Percentiles rank a stretch among this genome's conserved stretches.
Evolutionary conservation across 2,888 invertebrate genomes (phyloP).

Genomic region (Acholoe squamosa): DNA sequence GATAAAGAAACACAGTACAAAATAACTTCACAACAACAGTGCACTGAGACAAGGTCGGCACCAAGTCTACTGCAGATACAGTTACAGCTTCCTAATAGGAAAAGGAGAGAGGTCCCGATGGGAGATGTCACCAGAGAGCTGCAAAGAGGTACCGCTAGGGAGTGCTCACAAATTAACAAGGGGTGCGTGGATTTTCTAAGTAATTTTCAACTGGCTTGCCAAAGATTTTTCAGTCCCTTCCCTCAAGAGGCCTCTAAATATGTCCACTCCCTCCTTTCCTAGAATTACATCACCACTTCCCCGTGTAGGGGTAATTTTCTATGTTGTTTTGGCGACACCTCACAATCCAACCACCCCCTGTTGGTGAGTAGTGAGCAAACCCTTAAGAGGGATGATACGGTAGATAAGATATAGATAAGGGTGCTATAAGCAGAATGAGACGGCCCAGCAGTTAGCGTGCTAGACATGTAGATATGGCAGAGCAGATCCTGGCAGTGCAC

Average conservation of each 20-base stretch:
- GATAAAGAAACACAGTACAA: background rate
- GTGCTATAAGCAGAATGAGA: constrained; percentile 9
- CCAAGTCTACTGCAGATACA: background rate
- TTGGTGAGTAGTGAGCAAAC: too few relatives aligned
- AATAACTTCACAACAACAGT: constrained; percentile 21
- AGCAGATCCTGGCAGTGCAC: background rate
- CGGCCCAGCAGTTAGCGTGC: constrained; percentile 20
- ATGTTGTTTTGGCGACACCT: too few relatives aligned
- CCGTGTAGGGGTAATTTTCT: too few relatives aligned
- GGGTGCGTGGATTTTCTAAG: too few relatives aligned
- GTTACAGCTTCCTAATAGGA: constrained; percentile 3
- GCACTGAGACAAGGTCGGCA: background rate
- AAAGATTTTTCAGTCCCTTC: too few relatives aligned
- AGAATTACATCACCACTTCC: too few relatives aligned
- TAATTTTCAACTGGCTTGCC: too few relatives aligned
- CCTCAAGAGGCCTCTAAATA: too few relatives aligned
- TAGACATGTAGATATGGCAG: background rate
- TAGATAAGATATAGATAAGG: background rate
- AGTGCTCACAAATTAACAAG: too few relatives aligned
- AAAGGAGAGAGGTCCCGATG: background rate
- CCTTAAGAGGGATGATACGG: too few relatives aligned
- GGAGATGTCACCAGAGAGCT: constrained; percentile 18
- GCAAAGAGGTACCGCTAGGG: background rate
- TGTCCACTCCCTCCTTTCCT: too few relatives aligned
- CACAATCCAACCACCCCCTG: too few relatives aligned